Base-by-base conservation (phyloP, 1,140 invertebrate species). In the Cepaea nemoralis region DNA sequence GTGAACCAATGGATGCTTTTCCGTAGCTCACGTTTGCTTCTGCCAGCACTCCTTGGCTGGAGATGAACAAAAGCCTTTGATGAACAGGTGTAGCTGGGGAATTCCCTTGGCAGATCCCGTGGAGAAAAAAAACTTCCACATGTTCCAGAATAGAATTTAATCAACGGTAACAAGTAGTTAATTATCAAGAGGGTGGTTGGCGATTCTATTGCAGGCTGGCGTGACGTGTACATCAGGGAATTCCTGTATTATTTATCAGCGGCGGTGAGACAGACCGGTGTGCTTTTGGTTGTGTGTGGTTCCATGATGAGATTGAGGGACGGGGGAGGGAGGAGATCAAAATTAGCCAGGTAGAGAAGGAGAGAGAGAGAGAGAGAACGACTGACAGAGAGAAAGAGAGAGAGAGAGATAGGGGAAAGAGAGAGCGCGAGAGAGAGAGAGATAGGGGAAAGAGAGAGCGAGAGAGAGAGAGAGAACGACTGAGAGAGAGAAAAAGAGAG, bases 121-220 rank as follows among this genome's bases (percentile, higher is more conserved):
- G n/a, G 33, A 63, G 59, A 63, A 63, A 63, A 27, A n/a, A n/a
- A n/a, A n/a, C n/a, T n/a, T n/a, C 59, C 59, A 63, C 59, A 27
- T 63, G 59, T 63, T n/a, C 5, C 59, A 5, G 27, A 63, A 63
- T 63, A 27, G 40, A 71, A 71, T 42, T 40, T 42, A 71, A 71
- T 71, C n/a, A 71, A 71, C 69, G 69, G 69, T 40, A 71, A 40
- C 40, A 24, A 71, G 69, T 39, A 71, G n/a, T 37, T 71, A 71
- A 71, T 71, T 71, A 42, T 6, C 35, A 22, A 42, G 69, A 42
- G 24, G 37, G 67, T 1, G 8, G 10, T 16, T 27, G 5, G 59
- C 59, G n/a, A n/a, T n/a, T 31, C 59, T 63, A 31, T 5, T 31
- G 59, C 59, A 1, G n/a, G 59, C 59, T 6, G n/a, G 33, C 59